Evolutionary conservation across 2,888 invertebrate species (phyloP), one percentile per base, ranked within the genome.

Genomic region (Nezara viridula): DNA sequence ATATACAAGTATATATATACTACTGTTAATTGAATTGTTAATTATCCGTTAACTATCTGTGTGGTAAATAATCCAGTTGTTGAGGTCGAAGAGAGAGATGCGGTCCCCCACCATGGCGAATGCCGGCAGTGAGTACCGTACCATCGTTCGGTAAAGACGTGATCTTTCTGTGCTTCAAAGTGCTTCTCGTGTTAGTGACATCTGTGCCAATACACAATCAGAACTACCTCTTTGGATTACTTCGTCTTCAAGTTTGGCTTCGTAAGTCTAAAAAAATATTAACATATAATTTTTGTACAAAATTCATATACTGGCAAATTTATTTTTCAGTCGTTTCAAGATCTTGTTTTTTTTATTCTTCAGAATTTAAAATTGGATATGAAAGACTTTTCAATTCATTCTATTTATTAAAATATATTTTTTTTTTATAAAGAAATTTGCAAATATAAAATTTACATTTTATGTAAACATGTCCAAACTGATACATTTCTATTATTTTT

Each of bases 41-140:
- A 60, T 60, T 60, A 60, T 14, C 60, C 60, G n/a, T 60, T 27
- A 60, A 60, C 14, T 27, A 27, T n/a, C 3, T 27, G 60, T 55
- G 55, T 55, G 10, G 60, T 60, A 60, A 60, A 60, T 60, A 60
- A 14, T 27, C 27, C 24, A 81, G 81, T 44, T 9, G 44, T 44
- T 19, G 44, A 81, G 81, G 44, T 81, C n/a, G 81, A 24, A 81
- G 81, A 44, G 19, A 24, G 77, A 9, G 37, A 40, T 7, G 37
- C 40, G 37, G 19, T 37, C 81, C 81, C 81, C 81, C 44, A 24
- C 81, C 44, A 6, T 81, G 44, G n/a, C 44, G 81, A 81, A 47
- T n/a, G 44, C 81, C 81, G 81, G 81, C 81, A 81, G 81, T 81
- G 44, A 44, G 44, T n/a, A 47, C 24, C 44, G 44, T 47, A 81